phyloP scores from a whole-genome alignment of 2,797 vertebrate genomes.

The Prunella strophiata region DNA sequence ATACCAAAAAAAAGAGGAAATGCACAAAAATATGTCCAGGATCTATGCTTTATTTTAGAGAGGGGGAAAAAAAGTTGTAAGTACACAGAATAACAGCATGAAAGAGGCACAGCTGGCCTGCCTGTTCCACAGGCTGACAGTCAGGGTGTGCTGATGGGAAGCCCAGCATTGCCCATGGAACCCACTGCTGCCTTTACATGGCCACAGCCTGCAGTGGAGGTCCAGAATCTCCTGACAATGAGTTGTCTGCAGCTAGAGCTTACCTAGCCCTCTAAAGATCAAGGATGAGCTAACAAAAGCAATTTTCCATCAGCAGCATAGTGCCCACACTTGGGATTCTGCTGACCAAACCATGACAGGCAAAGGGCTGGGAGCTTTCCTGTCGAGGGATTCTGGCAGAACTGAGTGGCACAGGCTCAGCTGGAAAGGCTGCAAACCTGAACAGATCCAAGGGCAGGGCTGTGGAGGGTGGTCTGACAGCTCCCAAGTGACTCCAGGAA shows the following conservation, averaged over 20 bases:
- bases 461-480: not conserved
- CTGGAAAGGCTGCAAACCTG: not conserved
- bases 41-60: not conserved
- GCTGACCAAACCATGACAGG: not conserved
- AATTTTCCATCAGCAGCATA: not conserved
- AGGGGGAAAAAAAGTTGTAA: not conserved
- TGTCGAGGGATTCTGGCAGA: fast-evolving
- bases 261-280: not conserved
- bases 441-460: not conserved
- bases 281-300: not conserved
- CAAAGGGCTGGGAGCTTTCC: not conserved
- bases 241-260: not conserved
- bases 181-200: not conserved
- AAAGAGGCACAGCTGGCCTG: not conserved
- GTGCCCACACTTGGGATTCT: not conserved
- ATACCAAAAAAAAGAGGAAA: not conserved
- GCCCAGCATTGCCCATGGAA: fast-evolving
- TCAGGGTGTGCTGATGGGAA: fast-evolving
- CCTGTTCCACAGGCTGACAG: not conserved
- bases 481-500: not conserved
- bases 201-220: not conserved
- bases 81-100: not conserved
- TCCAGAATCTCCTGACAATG: not conserved
- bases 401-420: fast-evolving
- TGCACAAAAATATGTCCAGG: not conserved